These are phyloP conservation scores for Cantharis rufa DNA, from an alignment of 2,888 invertebrate genomes.

Conservation along the genomic window DNA sequence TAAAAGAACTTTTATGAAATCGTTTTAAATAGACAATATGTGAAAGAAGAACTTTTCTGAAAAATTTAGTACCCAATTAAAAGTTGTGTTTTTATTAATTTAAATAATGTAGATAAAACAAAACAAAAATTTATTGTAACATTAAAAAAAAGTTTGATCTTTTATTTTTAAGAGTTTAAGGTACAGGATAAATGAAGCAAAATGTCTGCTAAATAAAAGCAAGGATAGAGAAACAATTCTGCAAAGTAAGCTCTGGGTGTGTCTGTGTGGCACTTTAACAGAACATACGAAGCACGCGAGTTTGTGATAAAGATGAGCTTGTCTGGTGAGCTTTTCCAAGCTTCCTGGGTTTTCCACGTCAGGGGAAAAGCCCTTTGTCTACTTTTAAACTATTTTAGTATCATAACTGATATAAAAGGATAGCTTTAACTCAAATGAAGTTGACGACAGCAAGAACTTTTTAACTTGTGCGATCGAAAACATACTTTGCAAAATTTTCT, in stretches of 20 bases:
- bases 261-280: slow-evolving; percentile 45
- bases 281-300: slow-evolving; percentile 42
- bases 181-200: slow-evolving; percentile 40
- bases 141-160: no score
- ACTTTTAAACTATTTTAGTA: slow-evolving; percentile 33
- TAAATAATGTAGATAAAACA: no score
- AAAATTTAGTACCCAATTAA: not conserved
- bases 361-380: slow-evolving; percentile 35
- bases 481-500: not conserved
- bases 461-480: not conserved
- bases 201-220: slow-evolving; percentile 37
- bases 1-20: slow-evolving; percentile 8
- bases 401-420: slow-evolving; percentile 26
- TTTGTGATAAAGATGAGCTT: slow-evolving; percentile 39
- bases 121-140: not conserved
- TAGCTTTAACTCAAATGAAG: not conserved
- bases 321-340: slow-evolving; percentile 37
- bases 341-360: slow-evolving; percentile 35
- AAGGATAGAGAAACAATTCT: slow-evolving; percentile 46
- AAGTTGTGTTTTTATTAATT: not conserved
- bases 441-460: not conserved
- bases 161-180: not conserved
- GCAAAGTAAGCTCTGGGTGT: slow-evolving; percentile 49
- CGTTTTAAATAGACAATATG: not conserved
- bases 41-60: not conserved